phyloP scores from a whole-genome alignment of 1,140 invertebrate species.

The Triops longicaudatus region DNA sequence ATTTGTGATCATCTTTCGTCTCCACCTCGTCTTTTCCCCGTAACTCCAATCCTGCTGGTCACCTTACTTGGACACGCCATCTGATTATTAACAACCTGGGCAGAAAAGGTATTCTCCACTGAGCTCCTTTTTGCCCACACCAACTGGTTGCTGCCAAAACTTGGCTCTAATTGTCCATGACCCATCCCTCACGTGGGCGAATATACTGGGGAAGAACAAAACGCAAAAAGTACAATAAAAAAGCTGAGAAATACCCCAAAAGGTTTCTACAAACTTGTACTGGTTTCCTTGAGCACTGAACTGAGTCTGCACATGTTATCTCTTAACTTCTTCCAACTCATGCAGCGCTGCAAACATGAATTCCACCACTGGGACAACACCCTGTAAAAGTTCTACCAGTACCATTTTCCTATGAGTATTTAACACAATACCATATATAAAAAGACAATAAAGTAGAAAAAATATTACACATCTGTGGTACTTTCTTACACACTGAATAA shows the following conservation, averaged over 20 bases:
- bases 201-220: background rate
- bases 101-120: background rate
- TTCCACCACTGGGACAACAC: background rate
- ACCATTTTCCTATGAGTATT: too few species aligned
- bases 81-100: background rate
- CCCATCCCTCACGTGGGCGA: conserved; percentile 13
- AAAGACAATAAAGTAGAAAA: too few species aligned
- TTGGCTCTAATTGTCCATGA: background rate
- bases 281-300: background rate
- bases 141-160: background rate
- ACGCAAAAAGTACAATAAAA: too few species aligned
- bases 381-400: too few species aligned
- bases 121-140: background rate
- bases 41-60: background rate
- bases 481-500: too few species aligned
- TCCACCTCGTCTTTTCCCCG: background rate
- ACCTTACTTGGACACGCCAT: conserved; percentile 4
- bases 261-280: background rate
- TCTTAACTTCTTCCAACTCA: background rate
- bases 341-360: background rate
- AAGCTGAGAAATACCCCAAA: too few species aligned
- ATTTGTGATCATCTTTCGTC: conserved; percentile 2
- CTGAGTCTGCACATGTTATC: background rate
- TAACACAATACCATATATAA: too few species aligned
- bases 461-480: too few species aligned